Conservation (phyloP, 1,140 invertebrate genomes). For the Cyphomyrmex costatus region DNA sequence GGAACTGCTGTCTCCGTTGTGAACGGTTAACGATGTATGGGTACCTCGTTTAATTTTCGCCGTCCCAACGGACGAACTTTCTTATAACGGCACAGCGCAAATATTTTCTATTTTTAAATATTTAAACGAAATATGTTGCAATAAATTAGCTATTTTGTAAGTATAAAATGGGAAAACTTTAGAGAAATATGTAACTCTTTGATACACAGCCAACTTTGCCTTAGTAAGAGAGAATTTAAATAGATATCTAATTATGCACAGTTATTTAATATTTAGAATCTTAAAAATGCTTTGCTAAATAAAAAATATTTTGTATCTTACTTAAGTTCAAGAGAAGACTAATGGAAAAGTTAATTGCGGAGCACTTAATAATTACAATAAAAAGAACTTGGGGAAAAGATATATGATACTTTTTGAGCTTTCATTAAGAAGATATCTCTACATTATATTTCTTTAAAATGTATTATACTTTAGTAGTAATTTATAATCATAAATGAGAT, state of each 20-base stretch:
- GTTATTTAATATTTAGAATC: conserved; percentile 38
- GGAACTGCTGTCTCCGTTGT: conserved; percentile 45
- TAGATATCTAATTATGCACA: background rate
- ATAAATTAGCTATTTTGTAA: conserved; percentile 19
- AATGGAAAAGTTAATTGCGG: conserved; percentile 10
- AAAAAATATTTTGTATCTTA: background rate
- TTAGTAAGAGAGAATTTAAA: conserved; percentile 38
- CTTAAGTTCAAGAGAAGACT: conserved; percentile 1
- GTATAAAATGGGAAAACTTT: background rate
- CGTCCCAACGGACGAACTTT: conserved; percentile 33
- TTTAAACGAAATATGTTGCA: background rate
- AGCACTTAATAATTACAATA: conserved; percentile 22
- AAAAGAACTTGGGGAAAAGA: background rate
- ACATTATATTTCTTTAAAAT: background rate
- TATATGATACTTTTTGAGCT: background rate
- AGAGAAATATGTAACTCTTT: background rate
- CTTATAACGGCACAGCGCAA: background rate
- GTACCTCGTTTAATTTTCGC: conserved; percentile 58
- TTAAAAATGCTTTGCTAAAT: background rate
- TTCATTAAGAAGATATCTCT: background rate
- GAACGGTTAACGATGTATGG: conserved; percentile 63
- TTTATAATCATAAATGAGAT: background rate
- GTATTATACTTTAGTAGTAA: no score
- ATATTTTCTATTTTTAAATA: conserved; percentile 37
- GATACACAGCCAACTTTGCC: background rate